Evolutionary conservation across 1,140 invertebrate genomes (phyloP), one percentile per base, ranked within the genome.

Genomic region (Teleopsis dalmanni): DNA sequence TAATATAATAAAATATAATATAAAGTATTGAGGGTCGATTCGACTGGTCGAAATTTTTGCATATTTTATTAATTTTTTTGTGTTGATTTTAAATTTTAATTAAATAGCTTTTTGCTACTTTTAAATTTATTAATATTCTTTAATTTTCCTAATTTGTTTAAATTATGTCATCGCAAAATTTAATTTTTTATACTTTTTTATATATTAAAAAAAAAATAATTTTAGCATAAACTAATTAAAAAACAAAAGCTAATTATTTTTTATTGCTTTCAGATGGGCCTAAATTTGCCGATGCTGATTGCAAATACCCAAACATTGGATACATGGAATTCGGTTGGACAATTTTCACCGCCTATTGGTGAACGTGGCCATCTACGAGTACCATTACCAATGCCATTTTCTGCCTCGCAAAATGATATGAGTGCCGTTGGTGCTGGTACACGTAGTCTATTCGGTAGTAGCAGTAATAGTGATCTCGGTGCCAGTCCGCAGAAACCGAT

Each of bases 271-370:
- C 47, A 68, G 65, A 65, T 68, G 65, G 65, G 64, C 47, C 56
- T 68, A 14, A 63, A 62, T 36, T 57, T 68, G 51, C 65, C 65
- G 34, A 58, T 68, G 65, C 56, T 68, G 47, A 65, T 68, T 55
- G 64, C 65, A 21, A 61, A 51, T 25, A 58, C 56, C 14, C 62
- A 60, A 44, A 59, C 59, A 23, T 35, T 67, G 47, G 65, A 67
- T 37, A 58, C 52, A 25, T 68, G 65, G 65, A 67, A 65, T 36
- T 54, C 62, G 6, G 47, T 57, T 29, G 65, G 65, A 22, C 65
- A 62, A 47, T 68, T 60, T 35, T 68, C 65, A 16, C 65, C 65
- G 10, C 65, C 65, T 43, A 65, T 60, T 36, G 55, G 54, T 9
- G 34, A 53, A 5, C 47, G 51, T 5, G 38, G 35, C 19, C 62